Evolutionary conservation across 2,113 vertebrate species (phyloP).

Genomic region (Engystomops pustulosus): DNA sequence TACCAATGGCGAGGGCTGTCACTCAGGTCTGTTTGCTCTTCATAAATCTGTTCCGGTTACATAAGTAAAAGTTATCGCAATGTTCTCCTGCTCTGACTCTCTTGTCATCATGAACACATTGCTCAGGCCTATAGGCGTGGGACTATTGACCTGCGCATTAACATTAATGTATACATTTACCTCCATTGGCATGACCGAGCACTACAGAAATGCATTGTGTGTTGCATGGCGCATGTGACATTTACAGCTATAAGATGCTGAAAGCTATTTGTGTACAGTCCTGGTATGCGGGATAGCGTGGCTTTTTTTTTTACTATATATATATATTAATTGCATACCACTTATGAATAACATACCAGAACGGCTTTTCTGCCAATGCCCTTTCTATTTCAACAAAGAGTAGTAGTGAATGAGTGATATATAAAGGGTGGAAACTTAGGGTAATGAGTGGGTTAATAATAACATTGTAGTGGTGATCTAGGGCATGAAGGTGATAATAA

Average conservation of each 20-base stretch:
- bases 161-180: neutral
- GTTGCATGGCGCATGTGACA: neutral
- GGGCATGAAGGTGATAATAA: no score
- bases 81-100: conserved; percentile 13
- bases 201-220: neutral
- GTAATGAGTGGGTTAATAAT: no score
- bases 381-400: neutral
- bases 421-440: no score
- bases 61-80: conserved; percentile 34
- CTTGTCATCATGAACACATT: neutral
- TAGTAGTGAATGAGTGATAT: no score
- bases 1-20: conserved; percentile 33
- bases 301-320: neutral
- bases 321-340: neutral
- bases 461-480: no score
- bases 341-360: no score
- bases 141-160: neutral
- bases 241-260: neutral
- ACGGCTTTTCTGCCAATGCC: no score
- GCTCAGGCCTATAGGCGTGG: neutral
- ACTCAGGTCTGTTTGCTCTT: conserved; percentile 36
- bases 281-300: neutral
- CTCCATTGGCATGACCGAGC: neutral
- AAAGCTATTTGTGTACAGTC: neutral
- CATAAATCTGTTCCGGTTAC: conserved; percentile 48